Evolutionary conservation across 2,888 invertebrate genomes (phyloP), one percentile per base, ranked within the genome.

Genomic region (Eilema depressum): DNA sequence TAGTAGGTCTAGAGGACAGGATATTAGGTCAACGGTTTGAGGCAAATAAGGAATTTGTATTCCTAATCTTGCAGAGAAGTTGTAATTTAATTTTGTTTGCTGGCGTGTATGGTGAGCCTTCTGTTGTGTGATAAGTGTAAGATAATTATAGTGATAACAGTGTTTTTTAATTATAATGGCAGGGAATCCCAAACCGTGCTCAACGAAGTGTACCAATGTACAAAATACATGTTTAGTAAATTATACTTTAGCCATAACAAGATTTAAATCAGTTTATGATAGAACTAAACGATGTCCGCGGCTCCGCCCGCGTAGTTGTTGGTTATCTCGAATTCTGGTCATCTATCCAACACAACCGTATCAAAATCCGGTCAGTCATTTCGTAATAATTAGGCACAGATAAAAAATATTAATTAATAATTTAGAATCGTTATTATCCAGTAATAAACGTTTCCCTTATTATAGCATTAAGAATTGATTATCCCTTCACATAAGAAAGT

Each of bases 41-140:
- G 79, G 96, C 96, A 0, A 97, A 97, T 83, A 96, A 95, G 81
- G 97, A 97, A 25, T 97, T 97, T 82, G 95, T 96, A 53, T 97
- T 96, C 87, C 87, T 97, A 75, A 96, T 97, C 60, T 92, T 96
- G 28, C 96, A 97, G 76, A 96, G 96, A 83, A 89, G 86, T 70
- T 96, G 96, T 0, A 95, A 95, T 81, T 91, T 96, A 64, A 93
- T 97, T 74, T 81, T 97, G 3, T 97, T 97, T 83, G 96, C 96
- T 73, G 97, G 97, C 84, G 95, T 93, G 8, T 95, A 94, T 68
- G 90, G 87, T 30, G 87, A 91, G 14, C 95, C 95, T 0, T 82
- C 88, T 7, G 75, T 81, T 11, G 78, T 87, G 62, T 68, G 63
- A 75, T 30, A 56, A 5, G 28, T 37, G 8, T 37, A 60, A 66